phyloP scores from a whole-genome alignment of 2,888 invertebrate species.

The Andrena bicolor region DNA sequence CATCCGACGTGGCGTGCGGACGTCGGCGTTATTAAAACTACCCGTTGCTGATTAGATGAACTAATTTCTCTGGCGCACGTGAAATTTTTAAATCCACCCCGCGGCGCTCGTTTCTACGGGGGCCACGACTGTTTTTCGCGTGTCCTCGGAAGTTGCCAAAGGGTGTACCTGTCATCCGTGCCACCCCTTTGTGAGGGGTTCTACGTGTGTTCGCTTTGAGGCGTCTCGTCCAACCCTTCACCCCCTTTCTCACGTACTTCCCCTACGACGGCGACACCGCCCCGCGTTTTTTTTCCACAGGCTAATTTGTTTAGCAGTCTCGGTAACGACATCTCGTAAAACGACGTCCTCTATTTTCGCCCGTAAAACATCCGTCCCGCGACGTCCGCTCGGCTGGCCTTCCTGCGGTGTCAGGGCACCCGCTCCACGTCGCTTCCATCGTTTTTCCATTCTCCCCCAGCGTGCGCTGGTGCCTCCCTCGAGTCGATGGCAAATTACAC shows the following conservation, averaged over 20 bases:
- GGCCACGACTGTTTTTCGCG: constrained; percentile 43
- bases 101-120: neutral
- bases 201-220: constrained; percentile 29
- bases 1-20: constrained; percentile 30
- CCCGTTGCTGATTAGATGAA: constrained; percentile 73
- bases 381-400: constrained; percentile 25
- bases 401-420: constrained; percentile 26
- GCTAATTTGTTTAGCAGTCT: constrained; percentile 80
- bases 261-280: constrained; percentile 22
- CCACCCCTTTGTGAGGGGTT: constrained; percentile 48
- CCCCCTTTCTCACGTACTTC: constrained; percentile 28
- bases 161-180: constrained; percentile 41
- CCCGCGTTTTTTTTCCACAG: constrained; percentile 68
- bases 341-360: constrained; percentile 64
- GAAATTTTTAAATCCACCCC: constrained; percentile 71
- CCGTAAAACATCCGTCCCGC: constrained; percentile 53
- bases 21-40: constrained; percentile 73
- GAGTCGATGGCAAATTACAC: constrained; percentile 59
- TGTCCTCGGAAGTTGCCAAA: constrained; percentile 45
- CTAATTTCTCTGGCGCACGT: constrained; percentile 73
- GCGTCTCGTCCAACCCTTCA: constrained; percentile 1
- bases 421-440: constrained; percentile 11
- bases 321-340: constrained; percentile 80
- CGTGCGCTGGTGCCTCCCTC: constrained; percentile 19
- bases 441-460: constrained; percentile 40